Evolutionary conservation across 1,140 invertebrate species (phyloP).

Genomic region (Saccostrea cuccullata): DNA sequence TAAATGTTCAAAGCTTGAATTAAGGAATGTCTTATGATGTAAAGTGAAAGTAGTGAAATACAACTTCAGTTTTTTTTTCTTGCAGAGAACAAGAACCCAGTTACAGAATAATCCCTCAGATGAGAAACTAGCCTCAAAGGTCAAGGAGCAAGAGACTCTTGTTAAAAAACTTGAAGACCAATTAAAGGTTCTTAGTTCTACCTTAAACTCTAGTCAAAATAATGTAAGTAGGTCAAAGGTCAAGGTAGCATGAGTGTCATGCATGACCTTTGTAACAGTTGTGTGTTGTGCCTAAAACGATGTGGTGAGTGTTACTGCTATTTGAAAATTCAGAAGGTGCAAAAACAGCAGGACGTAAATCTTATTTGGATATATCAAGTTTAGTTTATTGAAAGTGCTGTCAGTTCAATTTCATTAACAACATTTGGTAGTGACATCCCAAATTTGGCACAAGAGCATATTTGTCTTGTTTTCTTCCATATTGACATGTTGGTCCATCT

Average conservation of each 20-base stretch:
- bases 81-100: slow-evolving; percentile 62
- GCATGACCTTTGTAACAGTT: slow-evolving; percentile 32
- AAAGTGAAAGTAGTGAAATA: too few species aligned
- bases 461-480: background rate
- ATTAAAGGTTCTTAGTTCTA: slow-evolving; percentile 57
- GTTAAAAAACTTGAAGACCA: slow-evolving; percentile 66
- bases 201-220: slow-evolving; percentile 39
- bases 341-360: background rate
- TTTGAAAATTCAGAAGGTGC: background rate
- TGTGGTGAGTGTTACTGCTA: background rate
- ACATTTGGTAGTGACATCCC: background rate
- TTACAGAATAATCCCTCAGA: slow-evolving; percentile 67
- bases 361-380: background rate
- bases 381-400: slow-evolving; percentile 19
- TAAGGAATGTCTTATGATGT: too few species aligned
- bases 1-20: too few species aligned
- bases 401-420: slow-evolving; percentile 23
- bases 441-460: background rate
- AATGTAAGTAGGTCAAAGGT: slow-evolving; percentile 54
- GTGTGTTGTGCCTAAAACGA: slow-evolving; percentile 23
- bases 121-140: slow-evolving; percentile 55
- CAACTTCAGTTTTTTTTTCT: slow-evolving; percentile 42
- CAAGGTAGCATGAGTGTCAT: slow-evolving; percentile 12
- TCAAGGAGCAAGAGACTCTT: slow-evolving; percentile 65
- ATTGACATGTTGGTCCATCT: background rate